Conservation (phyloP, 1,140 invertebrate genomes). For the Wasmannia auropunctata region DNA sequence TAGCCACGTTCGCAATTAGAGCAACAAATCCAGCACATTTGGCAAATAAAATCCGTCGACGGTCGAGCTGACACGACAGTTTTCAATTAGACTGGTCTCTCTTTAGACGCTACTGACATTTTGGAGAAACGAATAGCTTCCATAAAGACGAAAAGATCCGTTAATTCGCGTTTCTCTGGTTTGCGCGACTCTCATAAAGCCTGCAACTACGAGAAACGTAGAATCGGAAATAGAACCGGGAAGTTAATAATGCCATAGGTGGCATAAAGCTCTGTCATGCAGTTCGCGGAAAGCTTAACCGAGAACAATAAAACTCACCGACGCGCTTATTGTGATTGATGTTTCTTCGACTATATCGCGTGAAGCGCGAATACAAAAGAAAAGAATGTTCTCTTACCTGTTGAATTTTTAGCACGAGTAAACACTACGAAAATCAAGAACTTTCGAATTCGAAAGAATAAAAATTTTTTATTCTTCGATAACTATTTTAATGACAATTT, state of each 20-base stretch:
- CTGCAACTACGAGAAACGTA: not conserved
- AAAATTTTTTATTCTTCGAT: not conserved
- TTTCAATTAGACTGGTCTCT: slow-evolving; percentile 13
- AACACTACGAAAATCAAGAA: not conserved
- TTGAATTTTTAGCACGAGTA: not conserved
- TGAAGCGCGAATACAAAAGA: not conserved
- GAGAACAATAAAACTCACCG: not conserved
- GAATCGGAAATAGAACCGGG: slow-evolving; percentile 4
- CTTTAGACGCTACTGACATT: too few species aligned
- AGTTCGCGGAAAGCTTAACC: not conserved
- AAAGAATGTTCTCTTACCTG: not conserved
- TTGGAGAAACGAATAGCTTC: not conserved
- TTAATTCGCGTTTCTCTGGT: not conserved
- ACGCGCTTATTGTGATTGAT: not conserved
- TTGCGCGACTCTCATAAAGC: slow-evolving; percentile 9
- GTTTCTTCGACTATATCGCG: not conserved
- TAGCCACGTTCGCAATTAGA: not conserved
- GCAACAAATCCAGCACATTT: not conserved
- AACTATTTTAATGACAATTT: not conserved
- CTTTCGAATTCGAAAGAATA: not conserved
- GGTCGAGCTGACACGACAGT: not conserved
- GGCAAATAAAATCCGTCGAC: not conserved
- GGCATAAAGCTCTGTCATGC: not conserved
- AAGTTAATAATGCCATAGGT: slow-evolving; percentile 25
- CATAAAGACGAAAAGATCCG: not conserved